A percentile compares a stretch with the other conserved stretches of the same genome.
Evolutionary conservation across 2,888 invertebrate species (phyloP).

Genomic region (Eristalinus sepulchralis): DNA sequence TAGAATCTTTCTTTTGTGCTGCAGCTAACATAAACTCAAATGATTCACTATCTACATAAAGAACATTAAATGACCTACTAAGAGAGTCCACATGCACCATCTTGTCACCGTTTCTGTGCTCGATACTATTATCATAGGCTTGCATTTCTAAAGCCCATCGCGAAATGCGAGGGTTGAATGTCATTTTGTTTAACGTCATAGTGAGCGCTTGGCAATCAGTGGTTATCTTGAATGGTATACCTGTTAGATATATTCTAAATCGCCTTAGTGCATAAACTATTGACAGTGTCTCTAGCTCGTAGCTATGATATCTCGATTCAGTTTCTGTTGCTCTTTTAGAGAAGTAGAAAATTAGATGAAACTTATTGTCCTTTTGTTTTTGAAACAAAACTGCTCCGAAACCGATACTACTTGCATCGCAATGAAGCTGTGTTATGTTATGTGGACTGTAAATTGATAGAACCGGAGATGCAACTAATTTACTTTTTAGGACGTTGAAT

Average conservation of each 20-base stretch:
- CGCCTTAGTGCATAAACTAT: conserved; percentile 22
- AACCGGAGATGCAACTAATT: not conserved
- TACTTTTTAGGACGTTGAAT: not conserved
- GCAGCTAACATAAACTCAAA: too few relatives aligned
- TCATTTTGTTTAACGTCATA: conserved; percentile 36
- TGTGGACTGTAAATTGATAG: not conserved
- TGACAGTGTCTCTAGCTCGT: conserved; percentile 37
- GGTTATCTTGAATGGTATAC: conserved; percentile 22
- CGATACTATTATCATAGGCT: conserved; percentile 13
- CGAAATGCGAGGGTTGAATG: conserved; percentile 38
- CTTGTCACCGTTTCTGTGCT: too few relatives aligned
- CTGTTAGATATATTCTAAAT: conserved; percentile 40
- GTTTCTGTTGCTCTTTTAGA: conserved; percentile 72
- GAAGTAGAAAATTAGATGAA: conserved; percentile 65
- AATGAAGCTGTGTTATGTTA: conserved; percentile 70
- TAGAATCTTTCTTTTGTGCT: not conserved
- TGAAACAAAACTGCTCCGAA: not conserved
- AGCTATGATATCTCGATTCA: conserved; percentile 74
- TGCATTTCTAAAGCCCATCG: conserved; percentile 67
- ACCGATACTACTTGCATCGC: not conserved
- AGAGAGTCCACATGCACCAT: too few relatives aligned
- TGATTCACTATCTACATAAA: too few relatives aligned
- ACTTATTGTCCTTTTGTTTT: conserved; percentile 1
- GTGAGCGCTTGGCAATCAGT: conserved; percentile 47
- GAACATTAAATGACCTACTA: too few relatives aligned